Base-by-base conservation (phyloP, 2,113 vertebrate species). In the Pipra filicauda region DNA sequence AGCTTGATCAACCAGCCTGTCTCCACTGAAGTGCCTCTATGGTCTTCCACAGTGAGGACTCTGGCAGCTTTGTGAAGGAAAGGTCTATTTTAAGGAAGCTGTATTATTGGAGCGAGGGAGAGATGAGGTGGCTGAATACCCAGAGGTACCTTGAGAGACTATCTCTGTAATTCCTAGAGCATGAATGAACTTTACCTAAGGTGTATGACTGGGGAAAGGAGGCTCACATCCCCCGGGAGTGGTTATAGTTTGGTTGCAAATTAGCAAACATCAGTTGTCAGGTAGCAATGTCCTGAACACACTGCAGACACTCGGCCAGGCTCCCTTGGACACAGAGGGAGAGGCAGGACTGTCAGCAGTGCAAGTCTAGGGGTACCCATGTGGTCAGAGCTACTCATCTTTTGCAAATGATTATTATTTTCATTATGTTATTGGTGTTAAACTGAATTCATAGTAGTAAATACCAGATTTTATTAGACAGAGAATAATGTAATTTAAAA, bases 151-250 rank as follows among this genome's bases (percentile, higher is more conserved):
- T 37, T 49, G 37, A 66, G 43, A 59, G 11, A 23, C 19, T 52
- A 59, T 64, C 23, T 78, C n/a, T 19, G 6, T 57, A 27, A 46
- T 82, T 49, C 18, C 66, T 51, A 15, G 24, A 58, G 24, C 6
- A 21, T 7, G 11, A 85, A 72, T 64, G 33, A 43, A 33, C 62
- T 79, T 85, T 30, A 52, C 18, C 35, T 61, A 30, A 59, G 14
- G 12, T 30, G 6, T 49, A 5, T 35, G 48, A 15, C 39, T 30
- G 23, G 12, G 7, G 28, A 82, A 71, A 92, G 43, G 8, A 79
- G 21, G 44, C 7, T 55, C 8, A 2, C 20, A 11, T 66, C 4
- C 20, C 12, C 26, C 0, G 0, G 23, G 19, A n/a, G 16, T 8
- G 7, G 22, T 28, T 73, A 59, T 2, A 13, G 10, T 69, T 83